phyloP scores from a whole-genome alignment of 2,113 vertebrate species.

The Lampris incognitus region DNA sequence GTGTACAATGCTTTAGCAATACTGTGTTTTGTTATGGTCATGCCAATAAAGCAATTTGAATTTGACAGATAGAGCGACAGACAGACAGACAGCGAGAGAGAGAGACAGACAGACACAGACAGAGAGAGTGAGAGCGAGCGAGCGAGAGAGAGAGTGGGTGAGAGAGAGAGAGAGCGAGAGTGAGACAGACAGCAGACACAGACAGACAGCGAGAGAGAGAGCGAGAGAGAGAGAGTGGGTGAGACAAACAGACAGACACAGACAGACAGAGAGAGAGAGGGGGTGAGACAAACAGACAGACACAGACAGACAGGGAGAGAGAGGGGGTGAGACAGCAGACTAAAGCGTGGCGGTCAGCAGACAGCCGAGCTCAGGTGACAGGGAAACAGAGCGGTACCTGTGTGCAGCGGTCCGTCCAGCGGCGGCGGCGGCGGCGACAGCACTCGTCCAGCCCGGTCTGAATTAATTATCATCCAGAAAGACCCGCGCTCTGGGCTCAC shows the following conservation, averaged over 20 bases:
- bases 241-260: conserved; percentile 4
- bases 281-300: conserved; percentile 1
- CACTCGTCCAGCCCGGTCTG: conserved; percentile 61
- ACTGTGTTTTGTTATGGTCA: no score
- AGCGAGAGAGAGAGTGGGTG: no score
- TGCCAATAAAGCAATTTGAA: no score
- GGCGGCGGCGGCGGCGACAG: conserved; percentile 21
- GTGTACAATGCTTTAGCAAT: not conserved
- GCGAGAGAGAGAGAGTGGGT: no score
- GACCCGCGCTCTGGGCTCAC: conserved; percentile 59
- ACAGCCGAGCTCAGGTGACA: conserved; percentile 67
- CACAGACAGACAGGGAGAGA: conserved; percentile 40
- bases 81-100: no score
- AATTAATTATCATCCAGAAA: conserved; percentile 80
- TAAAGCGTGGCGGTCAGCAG: conserved; percentile 66
- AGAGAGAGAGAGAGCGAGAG: no score
- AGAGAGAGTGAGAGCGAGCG: no score
- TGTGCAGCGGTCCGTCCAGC: conserved; percentile 50
- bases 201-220: no score
- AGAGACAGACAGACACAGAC: no score
- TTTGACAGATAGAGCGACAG: no score
- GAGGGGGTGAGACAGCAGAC: conserved; percentile 47
- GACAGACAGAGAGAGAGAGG: conserved; percentile 27
- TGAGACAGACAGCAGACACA: no score
- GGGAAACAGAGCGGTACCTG: conserved; percentile 76